Conservation (phyloP, 1,140 invertebrate species). For the Calephelis nemesis region DNA sequence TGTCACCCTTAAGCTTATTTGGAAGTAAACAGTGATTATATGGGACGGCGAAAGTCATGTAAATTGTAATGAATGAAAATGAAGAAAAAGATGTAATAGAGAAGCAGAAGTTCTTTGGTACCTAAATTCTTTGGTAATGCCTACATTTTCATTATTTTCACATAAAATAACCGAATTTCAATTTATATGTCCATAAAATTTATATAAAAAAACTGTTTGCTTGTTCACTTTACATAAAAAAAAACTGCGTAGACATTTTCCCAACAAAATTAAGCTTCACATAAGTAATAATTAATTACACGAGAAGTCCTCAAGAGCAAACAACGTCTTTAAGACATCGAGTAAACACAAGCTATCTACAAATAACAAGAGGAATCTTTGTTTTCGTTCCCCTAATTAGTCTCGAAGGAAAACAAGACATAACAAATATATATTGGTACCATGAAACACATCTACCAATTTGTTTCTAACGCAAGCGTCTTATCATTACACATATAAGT, state of each 20-base stretch:
- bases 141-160: too few relatives aligned
- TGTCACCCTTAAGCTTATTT: too few relatives aligned
- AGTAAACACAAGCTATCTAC: slow-evolving; percentile 17
- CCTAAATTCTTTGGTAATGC: too few relatives aligned
- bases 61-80: too few relatives aligned
- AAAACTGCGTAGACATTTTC: neutral
- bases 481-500: slow-evolving; percentile 28
- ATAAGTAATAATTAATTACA: slow-evolving; percentile 11
- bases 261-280: neutral
- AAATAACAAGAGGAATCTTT: slow-evolving; percentile 16
- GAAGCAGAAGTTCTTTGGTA: too few relatives aligned
- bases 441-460: slow-evolving; percentile 4
- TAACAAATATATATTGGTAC: slow-evolving; percentile 15
- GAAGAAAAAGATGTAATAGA: too few relatives aligned
- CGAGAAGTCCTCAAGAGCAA: slow-evolving; percentile 11
- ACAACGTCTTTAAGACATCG: slow-evolving; percentile 11
- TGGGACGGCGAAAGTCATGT: too few relatives aligned
- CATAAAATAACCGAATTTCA: too few relatives aligned
- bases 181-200: too few relatives aligned
- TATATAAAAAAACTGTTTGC: too few relatives aligned
- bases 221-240: too few relatives aligned
- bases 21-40: too few relatives aligned
- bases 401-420: slow-evolving; percentile 17
- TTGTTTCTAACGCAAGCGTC: slow-evolving; percentile 24
- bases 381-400: slow-evolving; percentile 17